Evolutionary conservation across 2,113 vertebrate genomes (phyloP).

Genomic region (Leucopternis melanops): DNA sequence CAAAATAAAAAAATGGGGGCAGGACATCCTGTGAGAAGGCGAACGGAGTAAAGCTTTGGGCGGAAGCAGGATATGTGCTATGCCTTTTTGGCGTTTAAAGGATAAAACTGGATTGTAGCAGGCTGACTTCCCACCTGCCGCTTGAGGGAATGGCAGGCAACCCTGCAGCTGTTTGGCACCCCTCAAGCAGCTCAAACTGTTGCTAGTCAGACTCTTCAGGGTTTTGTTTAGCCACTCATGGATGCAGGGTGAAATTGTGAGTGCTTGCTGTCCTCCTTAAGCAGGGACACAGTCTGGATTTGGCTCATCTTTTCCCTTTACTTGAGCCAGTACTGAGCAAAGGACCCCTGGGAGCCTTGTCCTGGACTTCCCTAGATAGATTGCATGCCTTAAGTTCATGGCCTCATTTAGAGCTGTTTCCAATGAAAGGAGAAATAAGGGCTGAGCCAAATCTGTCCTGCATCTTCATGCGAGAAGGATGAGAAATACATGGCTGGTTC

Average conservation of each 20-base stretch:
- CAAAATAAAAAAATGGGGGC: neutral
- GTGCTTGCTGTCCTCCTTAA: neutral
- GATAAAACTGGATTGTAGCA: neutral
- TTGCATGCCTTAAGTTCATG: conserved; percentile 5
- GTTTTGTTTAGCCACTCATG: neutral
- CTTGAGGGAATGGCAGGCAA: conserved; percentile 10
- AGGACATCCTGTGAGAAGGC: conserved; percentile 47
- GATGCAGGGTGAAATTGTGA: neutral
- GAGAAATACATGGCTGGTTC: neutral
- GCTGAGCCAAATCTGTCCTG: neutral
- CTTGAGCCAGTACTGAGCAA: neutral
- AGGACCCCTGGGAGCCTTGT: conserved; percentile 24
- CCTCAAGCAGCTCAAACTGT: neutral
- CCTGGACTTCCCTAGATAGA: conserved; percentile 29
- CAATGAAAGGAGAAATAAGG: neutral
- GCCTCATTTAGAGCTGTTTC: conserved; percentile 10
- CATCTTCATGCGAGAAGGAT: neutral
- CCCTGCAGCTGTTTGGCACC: conserved; percentile 57
- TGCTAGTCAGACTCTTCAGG: neutral
- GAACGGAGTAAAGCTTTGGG: neutral
- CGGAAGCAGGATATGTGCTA: neutral
- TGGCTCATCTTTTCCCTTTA: conserved; percentile 38
- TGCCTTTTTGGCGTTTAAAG: neutral
- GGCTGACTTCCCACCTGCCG: conserved; percentile 49
- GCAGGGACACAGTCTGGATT: conserved; percentile 1